phyloP scores from a whole-genome alignment of 2,797 vertebrate genomes.

The Trachops cirrhosus region DNA sequence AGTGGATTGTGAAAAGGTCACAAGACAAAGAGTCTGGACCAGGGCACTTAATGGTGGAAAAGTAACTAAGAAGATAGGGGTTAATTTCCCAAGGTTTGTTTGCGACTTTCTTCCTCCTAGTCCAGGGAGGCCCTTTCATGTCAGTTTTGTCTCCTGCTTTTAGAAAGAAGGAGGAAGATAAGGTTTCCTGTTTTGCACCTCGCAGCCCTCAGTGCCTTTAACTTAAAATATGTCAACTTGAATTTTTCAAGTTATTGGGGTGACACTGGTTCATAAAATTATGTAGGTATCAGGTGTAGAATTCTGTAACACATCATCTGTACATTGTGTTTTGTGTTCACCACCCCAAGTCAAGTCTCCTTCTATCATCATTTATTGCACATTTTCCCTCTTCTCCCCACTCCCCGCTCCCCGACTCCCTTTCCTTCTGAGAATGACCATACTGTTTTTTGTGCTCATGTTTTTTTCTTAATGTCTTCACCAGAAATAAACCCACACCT shows the following conservation, averaged over 20 bases:
- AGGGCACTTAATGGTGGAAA: neutral
- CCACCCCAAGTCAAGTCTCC: neutral
- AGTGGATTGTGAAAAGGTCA: neutral
- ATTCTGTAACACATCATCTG: neutral
- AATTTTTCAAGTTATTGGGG: neutral
- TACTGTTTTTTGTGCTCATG: neutral
- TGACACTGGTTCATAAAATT: neutral
- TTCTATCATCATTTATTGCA: neutral
- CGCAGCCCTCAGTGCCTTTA: neutral
- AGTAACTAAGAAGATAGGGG: neutral
- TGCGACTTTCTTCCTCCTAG: neutral
- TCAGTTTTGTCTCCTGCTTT: neutral
- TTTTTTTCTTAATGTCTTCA: neutral
- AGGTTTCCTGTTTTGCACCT: neutral
- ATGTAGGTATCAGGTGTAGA: neutral
- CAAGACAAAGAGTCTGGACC: neutral
- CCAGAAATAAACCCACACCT: neutral
- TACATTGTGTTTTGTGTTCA: neutral
- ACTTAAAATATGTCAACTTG: neutral
- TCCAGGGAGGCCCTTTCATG: too few relatives aligned
- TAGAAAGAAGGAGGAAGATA: neutral
- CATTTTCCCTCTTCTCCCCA: neutral
- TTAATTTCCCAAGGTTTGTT: neutral
- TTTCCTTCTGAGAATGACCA: neutral
- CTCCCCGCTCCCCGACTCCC: rapidly evolving